A percentile compares a stretch with the other conserved stretches of the same genome.
Evolutionary conservation across 2,113 vertebrate species (phyloP).

Genomic region (Oryzias melastigma): DNA sequence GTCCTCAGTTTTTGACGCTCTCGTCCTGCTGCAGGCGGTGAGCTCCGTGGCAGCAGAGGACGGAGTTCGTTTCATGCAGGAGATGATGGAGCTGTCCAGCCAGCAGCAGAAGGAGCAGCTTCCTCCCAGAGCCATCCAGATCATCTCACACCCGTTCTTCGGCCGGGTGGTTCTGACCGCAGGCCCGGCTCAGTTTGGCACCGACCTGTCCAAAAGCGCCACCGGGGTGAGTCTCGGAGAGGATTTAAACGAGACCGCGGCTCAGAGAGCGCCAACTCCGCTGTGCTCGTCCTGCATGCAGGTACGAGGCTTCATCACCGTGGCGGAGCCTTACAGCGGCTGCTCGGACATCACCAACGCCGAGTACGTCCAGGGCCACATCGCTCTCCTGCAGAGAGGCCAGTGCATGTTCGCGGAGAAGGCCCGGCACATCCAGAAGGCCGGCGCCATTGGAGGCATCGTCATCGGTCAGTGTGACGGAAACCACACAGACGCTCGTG

Average conservation of each 20-base stretch:
- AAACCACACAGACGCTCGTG: neutral
- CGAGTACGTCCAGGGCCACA: constrained; percentile 87
- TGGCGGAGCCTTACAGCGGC: constrained; percentile 93
- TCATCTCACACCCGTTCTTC: constrained; percentile 94
- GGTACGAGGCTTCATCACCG: constrained; percentile 91
- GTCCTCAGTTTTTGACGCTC: neutral
- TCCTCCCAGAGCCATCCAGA: constrained; percentile 94
- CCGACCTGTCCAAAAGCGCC: constrained; percentile 90
- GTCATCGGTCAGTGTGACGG: constrained; percentile 87
- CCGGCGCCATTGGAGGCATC: constrained; percentile 94
- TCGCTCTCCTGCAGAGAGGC: constrained; percentile 92
- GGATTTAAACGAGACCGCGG: constrained; percentile 1
- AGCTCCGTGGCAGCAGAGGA: constrained; percentile 95
- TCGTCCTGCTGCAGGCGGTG: constrained; percentile 80
- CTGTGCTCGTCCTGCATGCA: constrained; percentile 44
- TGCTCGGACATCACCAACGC: constrained; percentile 89
- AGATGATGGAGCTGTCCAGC: constrained; percentile 99
- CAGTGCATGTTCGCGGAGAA: constrained; percentile 99
- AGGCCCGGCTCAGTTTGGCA: constrained; percentile 95
- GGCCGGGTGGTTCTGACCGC: constrained; percentile 96
- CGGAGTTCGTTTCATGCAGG: constrained; percentile 97
- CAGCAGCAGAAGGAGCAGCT: constrained; percentile 98
- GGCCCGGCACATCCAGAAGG: constrained; percentile 92
- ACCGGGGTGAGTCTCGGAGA: constrained; percentile 80
- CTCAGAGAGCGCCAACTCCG: neutral